Percentiles rank a stretch among this genome's conserved stretches.
These are phyloP conservation scores for Halcyon chelicuti DNA, from an alignment of 2,797 vertebrate genomes.

Conservation along the genomic window DNA sequence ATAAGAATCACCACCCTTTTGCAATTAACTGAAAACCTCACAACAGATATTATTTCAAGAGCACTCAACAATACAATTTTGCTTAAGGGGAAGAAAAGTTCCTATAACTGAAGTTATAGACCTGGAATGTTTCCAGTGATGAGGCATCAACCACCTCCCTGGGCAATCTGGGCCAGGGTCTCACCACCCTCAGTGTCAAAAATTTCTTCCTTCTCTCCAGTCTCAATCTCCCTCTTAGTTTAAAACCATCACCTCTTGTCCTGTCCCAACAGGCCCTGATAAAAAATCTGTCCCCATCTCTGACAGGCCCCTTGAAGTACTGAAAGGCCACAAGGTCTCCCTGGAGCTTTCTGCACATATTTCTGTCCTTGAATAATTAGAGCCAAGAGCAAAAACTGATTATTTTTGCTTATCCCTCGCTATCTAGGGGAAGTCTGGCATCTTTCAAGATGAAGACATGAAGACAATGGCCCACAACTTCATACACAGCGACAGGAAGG, in stretches of 20 bases:
- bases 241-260: not conserved
- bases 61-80: not conserved
- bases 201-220: not conserved
- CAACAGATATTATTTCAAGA: not conserved
- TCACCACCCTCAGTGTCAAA: not conserved
- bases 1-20: not conserved
- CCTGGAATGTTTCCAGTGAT: not conserved
- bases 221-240: not conserved
- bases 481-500: not conserved
- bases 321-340: not conserved
- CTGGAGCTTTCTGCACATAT: not conserved
- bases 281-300: not conserved
- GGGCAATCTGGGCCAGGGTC: not conserved
- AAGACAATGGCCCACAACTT: not conserved
- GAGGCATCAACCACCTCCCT: not conserved
- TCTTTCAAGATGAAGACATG: not conserved
- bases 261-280: not conserved
- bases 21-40: not conserved
- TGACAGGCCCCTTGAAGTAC: not conserved
- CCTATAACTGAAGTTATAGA: not conserved
- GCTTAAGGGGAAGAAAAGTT: not conserved
- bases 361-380: not conserved
- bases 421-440: accelerated
- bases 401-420: not conserved
- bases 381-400: not conserved